Evolutionary conservation across 1,140 invertebrate genomes (phyloP).

Genomic region (Lasioglossum baleicum): DNA sequence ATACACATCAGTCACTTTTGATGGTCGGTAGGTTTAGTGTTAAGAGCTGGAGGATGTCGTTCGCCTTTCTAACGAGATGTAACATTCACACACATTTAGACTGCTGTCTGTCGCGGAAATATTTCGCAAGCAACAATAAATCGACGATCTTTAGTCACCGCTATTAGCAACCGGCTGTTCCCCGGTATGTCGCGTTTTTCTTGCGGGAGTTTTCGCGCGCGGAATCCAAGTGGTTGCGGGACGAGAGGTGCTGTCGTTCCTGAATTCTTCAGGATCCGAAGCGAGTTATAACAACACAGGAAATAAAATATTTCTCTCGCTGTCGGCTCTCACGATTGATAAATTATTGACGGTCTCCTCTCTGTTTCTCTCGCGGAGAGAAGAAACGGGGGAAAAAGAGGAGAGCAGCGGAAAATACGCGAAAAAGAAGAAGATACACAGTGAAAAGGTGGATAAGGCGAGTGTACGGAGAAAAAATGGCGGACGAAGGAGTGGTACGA

Average conservation of each 20-base stretch:
- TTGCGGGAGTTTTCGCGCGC: background rate
- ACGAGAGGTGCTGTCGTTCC: conserved; percentile 17
- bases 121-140: background rate
- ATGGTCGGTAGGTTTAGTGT: no score
- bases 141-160: background rate
- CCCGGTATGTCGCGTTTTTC: background rate
- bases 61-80: no score
- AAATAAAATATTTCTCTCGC: conserved; percentile 51
- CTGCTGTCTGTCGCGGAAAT: no score
- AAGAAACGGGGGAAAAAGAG: background rate
- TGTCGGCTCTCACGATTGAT: conserved; percentile 27
- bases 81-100: no score
- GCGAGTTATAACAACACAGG: conserved; percentile 39
- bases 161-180: background rate
- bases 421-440: background rate
- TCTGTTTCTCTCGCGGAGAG: background rate
- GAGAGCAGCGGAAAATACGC: background rate
- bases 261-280: conserved; percentile 54
- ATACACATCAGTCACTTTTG: no score
- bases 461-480: conserved; percentile 19
- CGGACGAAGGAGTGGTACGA: conserved; percentile 17
- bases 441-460: conserved; percentile 17
- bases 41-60: no score
- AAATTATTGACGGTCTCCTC: conserved; percentile 51
- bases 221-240: conserved; percentile 44